phyloP scores from a whole-genome alignment of 2,797 vertebrate genomes.

The Lerista edwardsae region DNA sequence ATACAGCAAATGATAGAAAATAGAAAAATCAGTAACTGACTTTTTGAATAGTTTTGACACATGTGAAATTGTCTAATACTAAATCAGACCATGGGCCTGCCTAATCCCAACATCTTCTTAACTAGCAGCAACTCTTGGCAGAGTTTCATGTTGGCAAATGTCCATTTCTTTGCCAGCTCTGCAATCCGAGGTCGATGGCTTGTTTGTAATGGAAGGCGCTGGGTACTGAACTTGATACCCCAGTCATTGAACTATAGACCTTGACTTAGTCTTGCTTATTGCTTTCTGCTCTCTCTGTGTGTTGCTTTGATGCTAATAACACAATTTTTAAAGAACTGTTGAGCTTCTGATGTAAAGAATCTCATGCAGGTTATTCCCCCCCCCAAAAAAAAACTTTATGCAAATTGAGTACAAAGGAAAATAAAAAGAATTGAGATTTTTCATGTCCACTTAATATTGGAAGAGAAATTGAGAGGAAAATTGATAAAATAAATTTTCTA shows the following conservation, averaged over 20 bases:
- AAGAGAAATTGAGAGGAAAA: neutral
- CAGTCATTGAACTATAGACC: neutral
- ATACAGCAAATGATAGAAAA: too few relatives aligned
- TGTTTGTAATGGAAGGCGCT: neutral
- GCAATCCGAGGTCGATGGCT: neutral
- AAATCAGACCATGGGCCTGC: too few relatives aligned
- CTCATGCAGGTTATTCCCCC: neutral
- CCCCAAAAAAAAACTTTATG: neutral
- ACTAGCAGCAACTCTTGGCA: neutral
- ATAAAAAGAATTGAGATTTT: neutral
- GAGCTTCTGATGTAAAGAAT: constrained; percentile 7
- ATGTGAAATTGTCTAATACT: too few relatives aligned
- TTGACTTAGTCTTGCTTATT: neutral
- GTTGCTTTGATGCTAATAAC: neutral
- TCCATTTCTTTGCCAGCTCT: neutral
- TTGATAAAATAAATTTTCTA: neutral
- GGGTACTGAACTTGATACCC: neutral
- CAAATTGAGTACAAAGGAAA: neutral
- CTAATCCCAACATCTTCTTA: too few relatives aligned
- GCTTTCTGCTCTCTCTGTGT: neutral
- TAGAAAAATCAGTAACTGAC: too few relatives aligned
- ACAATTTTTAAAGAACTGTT: neutral
- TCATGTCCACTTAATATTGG: neutral
- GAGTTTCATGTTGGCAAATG: too few relatives aligned
- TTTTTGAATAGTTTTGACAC: too few relatives aligned